Evolutionary conservation across 2,888 invertebrate genomes (phyloP).

Genomic region (Gymnocheta viridis): DNA sequence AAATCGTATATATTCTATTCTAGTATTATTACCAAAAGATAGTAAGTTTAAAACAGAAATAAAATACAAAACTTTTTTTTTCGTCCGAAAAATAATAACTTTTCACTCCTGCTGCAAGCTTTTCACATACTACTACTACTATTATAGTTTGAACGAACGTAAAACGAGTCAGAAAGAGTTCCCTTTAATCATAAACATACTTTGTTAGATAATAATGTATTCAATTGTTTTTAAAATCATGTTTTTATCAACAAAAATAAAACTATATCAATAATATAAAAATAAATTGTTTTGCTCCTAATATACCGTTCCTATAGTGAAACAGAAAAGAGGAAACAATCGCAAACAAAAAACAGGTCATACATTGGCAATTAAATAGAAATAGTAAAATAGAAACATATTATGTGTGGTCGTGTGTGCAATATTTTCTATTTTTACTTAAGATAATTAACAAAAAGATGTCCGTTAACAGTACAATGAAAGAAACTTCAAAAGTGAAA

Average conservation of each 20-base stretch:
- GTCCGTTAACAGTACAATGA: background rate
- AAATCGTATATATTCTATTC: too few species aligned
- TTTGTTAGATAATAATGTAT: too few species aligned
- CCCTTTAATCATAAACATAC: too few species aligned
- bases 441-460: background rate
- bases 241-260: background rate
- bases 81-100: too few species aligned
- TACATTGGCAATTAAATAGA: conserved; percentile 35
- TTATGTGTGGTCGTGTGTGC: background rate
- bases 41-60: too few species aligned
- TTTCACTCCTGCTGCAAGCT: too few species aligned
- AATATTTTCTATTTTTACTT: background rate
- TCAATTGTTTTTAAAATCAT: background rate
- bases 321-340: conserved; percentile 3
- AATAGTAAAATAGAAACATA: conserved; percentile 7
- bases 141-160: too few species aligned
- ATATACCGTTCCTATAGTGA: background rate
- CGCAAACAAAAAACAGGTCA: conserved; percentile 35
- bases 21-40: too few species aligned
- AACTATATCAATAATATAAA: background rate
- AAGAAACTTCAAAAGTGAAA: background rate
- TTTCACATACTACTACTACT: too few species aligned
- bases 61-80: too few species aligned
- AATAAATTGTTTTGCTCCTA: background rate
- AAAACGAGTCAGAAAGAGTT: too few species aligned